Evolutionary conservation across 2,113 vertebrate genomes (phyloP).

Genomic region (Lepidothrix coronata): DNA sequence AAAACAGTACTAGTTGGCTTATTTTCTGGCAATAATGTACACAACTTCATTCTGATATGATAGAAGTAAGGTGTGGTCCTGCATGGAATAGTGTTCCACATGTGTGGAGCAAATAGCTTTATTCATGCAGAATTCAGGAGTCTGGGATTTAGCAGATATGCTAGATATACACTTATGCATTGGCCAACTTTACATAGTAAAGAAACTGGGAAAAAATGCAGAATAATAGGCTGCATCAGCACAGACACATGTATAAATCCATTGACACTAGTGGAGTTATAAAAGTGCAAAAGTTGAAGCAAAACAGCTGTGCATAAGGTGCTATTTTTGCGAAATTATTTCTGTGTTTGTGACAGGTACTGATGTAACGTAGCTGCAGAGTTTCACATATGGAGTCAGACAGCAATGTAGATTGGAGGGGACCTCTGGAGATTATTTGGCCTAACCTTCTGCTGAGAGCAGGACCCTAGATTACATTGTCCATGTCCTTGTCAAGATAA

Average conservation of each 20-base stretch:
- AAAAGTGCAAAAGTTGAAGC: background rate
- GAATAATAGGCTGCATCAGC: background rate
- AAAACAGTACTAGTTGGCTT: background rate
- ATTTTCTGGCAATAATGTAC: background rate
- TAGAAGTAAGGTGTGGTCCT: background rate
- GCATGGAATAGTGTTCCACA: accelerated
- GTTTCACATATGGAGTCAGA: background rate
- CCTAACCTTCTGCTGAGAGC: background rate
- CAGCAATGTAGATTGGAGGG: background rate
- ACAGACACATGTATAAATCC: background rate
- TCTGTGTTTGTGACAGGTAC: background rate
- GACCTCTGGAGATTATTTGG: background rate
- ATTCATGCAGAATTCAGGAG: background rate
- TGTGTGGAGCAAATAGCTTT: background rate
- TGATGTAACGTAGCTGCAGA: background rate
- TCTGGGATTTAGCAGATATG: background rate
- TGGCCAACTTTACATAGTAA: background rate
- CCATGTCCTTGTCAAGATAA: background rate
- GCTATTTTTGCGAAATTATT: background rate
- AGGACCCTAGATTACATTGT: background rate
- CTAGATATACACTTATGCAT: background rate
- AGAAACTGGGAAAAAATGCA: background rate
- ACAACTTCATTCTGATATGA: background rate
- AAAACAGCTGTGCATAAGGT: background rate
- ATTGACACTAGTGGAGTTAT: background rate